Percentiles rank a stretch among this genome's conserved stretches.
Conservation (phyloP, 2,797 vertebrate species). For the Margarornis squamiger region DNA sequence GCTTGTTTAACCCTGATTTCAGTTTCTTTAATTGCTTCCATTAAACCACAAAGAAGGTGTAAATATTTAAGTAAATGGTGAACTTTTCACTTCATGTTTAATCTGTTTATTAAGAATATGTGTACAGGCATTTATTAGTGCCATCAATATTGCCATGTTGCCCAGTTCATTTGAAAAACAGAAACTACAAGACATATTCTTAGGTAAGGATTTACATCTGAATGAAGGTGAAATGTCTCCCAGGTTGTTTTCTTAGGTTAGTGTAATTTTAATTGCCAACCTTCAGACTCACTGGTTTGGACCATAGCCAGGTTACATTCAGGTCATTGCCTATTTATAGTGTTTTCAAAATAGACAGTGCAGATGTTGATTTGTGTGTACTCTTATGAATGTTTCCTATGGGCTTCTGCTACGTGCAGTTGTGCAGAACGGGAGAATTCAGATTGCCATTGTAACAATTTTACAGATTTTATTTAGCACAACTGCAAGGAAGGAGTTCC, state of each 20-base stretch:
- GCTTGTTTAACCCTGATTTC: neutral
- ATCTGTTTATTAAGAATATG: neutral
- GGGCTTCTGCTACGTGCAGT: neutral
- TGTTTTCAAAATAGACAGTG: neutral
- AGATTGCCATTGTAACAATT: neutral
- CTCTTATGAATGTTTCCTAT: neutral
- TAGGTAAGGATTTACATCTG: neutral
- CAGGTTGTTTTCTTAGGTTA: neutral
- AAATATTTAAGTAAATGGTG: neutral
- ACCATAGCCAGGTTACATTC: neutral
- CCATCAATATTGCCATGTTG: neutral
- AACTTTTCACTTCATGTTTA: neutral
- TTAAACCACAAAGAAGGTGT: neutral
- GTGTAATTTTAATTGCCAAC: neutral
- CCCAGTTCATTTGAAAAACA: neutral
- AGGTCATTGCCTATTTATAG: neutral
- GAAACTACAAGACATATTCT: neutral
- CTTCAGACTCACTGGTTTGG: neutral
- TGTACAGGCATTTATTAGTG: neutral
- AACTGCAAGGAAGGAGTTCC: neutral
- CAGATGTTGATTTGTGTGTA: neutral
- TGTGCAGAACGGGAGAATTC: neutral
- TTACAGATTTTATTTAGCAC: neutral
- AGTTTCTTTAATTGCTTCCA: neutral
- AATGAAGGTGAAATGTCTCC: neutral